Evolutionary conservation across 2,888 invertebrate genomes (phyloP).

Genomic region (Brachyptera risi): DNA sequence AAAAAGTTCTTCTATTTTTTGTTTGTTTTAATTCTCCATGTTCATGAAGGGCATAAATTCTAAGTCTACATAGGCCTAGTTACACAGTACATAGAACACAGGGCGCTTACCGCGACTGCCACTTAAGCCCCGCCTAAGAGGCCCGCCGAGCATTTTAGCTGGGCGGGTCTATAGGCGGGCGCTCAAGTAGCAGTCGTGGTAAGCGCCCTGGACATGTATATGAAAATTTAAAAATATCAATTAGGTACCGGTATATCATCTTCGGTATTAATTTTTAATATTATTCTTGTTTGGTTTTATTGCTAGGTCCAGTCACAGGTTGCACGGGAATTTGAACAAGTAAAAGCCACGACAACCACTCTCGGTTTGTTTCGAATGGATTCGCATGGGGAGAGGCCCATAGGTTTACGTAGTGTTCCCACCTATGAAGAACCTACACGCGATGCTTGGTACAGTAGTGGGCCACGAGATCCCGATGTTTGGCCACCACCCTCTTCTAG

Average conservation of each 20-base stretch:
- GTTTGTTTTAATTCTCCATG: too few species aligned
- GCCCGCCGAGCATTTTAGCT: too few species aligned
- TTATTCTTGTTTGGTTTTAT: constrained; percentile 29
- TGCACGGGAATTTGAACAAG: constrained; percentile 82
- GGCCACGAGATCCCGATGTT: constrained; percentile 50
- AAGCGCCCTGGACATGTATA: too few species aligned
- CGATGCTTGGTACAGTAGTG: not conserved
- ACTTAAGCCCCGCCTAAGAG: too few species aligned
- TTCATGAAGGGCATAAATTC: too few species aligned
- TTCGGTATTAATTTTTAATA: constrained; percentile 7
- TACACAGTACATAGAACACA: too few species aligned
- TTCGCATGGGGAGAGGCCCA: constrained; percentile 53
- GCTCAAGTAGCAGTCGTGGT: too few species aligned
- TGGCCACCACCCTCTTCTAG: constrained; percentile 52
- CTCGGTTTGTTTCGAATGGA: constrained; percentile 72
- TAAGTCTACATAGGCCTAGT: too few species aligned
- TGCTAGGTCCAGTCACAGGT: constrained; percentile 86
- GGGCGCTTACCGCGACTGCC: too few species aligned
- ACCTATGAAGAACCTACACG: not conserved
- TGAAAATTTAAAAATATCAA: too few species aligned
- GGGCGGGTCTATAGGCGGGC: too few species aligned
- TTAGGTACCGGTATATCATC: too few species aligned
- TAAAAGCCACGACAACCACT: constrained; percentile 75
- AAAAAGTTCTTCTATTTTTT: not conserved
- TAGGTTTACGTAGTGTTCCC: constrained; percentile 40